Evolutionary conservation across 2,113 vertebrate species (phyloP), one percentile per base, ranked within the genome.

Genomic region (Chaetura pelagica): DNA sequence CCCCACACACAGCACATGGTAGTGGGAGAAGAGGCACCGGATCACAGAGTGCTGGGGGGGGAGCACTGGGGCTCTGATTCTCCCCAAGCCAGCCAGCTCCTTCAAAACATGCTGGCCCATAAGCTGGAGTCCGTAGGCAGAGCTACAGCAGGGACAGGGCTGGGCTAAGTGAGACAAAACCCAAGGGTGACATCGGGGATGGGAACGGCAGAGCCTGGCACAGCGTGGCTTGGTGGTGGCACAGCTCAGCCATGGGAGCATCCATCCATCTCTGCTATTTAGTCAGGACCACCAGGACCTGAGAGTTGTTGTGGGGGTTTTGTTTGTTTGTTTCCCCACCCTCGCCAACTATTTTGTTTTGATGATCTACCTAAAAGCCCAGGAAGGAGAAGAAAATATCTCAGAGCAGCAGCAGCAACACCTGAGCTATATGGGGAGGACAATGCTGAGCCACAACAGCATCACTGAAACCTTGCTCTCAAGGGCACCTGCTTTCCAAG

Each of bases 71-170:
- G 12, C 9, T 24, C 18, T 6, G 8, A 22, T 13, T 2, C 1
- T 11, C 18, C 51, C 20, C 3, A 6, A 42, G 21, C 13, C 32
- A 80, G 59, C 13, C 55, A 40, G 24, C 17, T 69, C 54, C 72
- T 59, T 49, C 3, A 1, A 44, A 71, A 34, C 32, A 5, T 3
- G 9, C 84, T 67, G 19, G 24, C 10, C 11, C 1, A 1, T 3
- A 38, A 42, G 29, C 57, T 17, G 20, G 22, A 87, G 42, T 42
- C 40, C 62, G 30, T 0, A 0, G 72, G 40, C 34, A 73, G 58
- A 76, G 22, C 67, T 12, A 9, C 0, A 2, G 51, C 54, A 34
- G 6, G 7, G 22, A 19, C 0, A 0, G 19, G 9, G 12, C 58
- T 48, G 26, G 68, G 64, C 55, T 58, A 8, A 68, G 26, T 1